Evolutionary conservation across 2,113 vertebrate species (phyloP).

Genomic region (Baryphthengus martii): DNA sequence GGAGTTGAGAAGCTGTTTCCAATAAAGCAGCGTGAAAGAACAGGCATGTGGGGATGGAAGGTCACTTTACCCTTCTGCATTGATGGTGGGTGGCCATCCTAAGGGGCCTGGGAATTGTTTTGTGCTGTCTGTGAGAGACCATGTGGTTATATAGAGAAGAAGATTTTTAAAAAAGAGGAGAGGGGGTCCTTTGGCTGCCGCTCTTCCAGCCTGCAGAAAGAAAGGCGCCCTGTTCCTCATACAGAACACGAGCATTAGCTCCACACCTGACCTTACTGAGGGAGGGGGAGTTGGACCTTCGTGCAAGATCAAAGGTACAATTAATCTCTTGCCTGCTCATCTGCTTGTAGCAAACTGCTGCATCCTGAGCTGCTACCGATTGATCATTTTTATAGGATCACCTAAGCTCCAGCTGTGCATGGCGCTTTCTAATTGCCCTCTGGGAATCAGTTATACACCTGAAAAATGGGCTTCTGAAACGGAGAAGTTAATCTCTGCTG

Average conservation of each 20-base stretch:
- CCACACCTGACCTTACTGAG: neutral
- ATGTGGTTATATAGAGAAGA: neutral
- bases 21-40: conserved; percentile 49
- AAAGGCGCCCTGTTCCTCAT: neutral
- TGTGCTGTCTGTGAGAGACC: neutral
- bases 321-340: neutral
- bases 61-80: conserved; percentile 6
- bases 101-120: conserved; percentile 35
- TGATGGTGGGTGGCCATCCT: conserved; percentile 49
- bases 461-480: neutral
- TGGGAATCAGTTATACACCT: conserved; percentile 21
- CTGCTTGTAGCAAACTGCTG: neutral
- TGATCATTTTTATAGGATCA: neutral
- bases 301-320: neutral
- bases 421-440: neutral
- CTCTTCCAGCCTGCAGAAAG: neutral
- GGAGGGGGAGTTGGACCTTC: neutral
- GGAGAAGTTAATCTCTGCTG: neutral
- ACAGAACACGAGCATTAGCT: neutral
- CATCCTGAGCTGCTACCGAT: neutral
- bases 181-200: neutral
- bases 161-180: neutral
- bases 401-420: conserved; percentile 31
- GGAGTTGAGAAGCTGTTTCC: conserved; percentile 45
- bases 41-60: conserved; percentile 43